Evolutionary conservation across 1,140 invertebrate genomes (phyloP).

Genomic region (Arctopsyche grandis): DNA sequence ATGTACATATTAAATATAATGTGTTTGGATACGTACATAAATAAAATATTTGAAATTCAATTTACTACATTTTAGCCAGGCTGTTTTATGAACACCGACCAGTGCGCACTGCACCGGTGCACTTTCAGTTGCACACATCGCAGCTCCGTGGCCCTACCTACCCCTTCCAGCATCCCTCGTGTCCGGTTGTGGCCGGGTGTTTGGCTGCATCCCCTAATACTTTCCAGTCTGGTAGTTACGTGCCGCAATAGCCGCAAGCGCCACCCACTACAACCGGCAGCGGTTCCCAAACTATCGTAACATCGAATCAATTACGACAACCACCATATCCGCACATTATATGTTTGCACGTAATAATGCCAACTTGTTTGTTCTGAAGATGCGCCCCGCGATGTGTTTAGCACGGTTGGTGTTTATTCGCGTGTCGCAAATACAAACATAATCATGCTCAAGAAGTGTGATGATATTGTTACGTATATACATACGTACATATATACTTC

Average conservation of each 20-base stretch:
- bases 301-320: neutral
- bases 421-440: no score
- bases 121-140: neutral
- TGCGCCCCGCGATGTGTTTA: no score
- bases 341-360: neutral
- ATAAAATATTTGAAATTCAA: no score
- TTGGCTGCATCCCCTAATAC: conserved; percentile 49
- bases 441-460: no score
- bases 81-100: no score
- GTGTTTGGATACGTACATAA: no score
- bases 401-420: no score
- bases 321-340: neutral
- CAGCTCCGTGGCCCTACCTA: neutral
- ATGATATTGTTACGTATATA: no score
- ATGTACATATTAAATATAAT: no score
- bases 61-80: no score
- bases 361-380: no score
- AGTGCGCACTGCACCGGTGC: neutral
- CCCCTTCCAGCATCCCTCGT: neutral
- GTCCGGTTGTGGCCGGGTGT: neutral
- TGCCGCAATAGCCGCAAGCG: conserved; percentile 36
- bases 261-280: neutral
- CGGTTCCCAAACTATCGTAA: conserved; percentile 24
- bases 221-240: conserved; percentile 51
- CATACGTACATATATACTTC: no score